Conservation (phyloP, 2,888 invertebrate species). For the Macaria liturata region DNA sequence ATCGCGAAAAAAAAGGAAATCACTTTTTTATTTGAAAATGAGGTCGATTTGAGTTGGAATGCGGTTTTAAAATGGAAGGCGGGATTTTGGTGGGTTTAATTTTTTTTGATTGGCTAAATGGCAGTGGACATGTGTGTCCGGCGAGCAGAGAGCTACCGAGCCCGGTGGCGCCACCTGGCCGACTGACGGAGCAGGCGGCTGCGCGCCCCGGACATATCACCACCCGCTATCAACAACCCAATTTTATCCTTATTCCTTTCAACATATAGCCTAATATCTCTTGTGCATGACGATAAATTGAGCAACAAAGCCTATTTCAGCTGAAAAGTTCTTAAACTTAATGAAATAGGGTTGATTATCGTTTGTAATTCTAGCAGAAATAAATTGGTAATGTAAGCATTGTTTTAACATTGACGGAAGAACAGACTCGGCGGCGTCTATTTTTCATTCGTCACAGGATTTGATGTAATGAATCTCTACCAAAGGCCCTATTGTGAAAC, state of each 20-base stretch:
- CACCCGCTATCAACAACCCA: constrained; percentile 32
- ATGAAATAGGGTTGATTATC: constrained; percentile 38
- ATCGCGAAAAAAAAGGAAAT: constrained; percentile 9
- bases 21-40: constrained; percentile 15
- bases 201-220: constrained; percentile 54
- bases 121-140: constrained; percentile 40
- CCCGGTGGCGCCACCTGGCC: constrained; percentile 68
- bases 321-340: constrained; percentile 10
- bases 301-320: constrained; percentile 22
- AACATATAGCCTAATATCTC: constrained; percentile 42
- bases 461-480: constrained; percentile 40
- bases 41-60: constrained; percentile 9
- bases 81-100: constrained; percentile 49
- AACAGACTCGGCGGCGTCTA: constrained; percentile 65
- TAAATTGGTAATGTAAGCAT: constrained; percentile 41
- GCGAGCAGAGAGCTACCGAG: constrained; percentile 54
- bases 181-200: constrained; percentile 67
- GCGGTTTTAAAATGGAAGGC: constrained; percentile 53
- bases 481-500: constrained; percentile 2
- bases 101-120: constrained; percentile 51
- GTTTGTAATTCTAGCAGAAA: constrained; percentile 7
- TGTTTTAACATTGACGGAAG: constrained; percentile 66
- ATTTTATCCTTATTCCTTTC: constrained; percentile 36
- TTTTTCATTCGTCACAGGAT: constrained; percentile 51
- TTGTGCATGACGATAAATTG: constrained; percentile 33